A percentile compares a stretch with the other conserved stretches of the same genome.
These are phyloP conservation scores for Epinotia bilunana DNA, from an alignment of 2,888 invertebrate genomes.

Conservation along the genomic window DNA sequence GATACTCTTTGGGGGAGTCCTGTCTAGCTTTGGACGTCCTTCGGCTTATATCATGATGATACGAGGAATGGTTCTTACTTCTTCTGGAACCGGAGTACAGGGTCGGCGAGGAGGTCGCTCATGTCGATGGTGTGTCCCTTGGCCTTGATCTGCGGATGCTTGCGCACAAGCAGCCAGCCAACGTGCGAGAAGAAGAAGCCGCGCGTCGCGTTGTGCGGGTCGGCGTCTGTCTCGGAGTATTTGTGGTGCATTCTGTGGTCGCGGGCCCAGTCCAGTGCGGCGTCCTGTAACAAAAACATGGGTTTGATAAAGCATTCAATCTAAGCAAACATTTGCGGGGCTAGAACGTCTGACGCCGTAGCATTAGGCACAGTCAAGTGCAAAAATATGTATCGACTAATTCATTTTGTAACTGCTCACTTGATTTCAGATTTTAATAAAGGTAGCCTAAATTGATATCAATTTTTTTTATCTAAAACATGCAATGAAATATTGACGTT, in stretches of 20 bases:
- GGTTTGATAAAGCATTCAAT: not conserved
- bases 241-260: conserved; percentile 96
- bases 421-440: too few relatives aligned
- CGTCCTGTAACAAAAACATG: conserved; percentile 80
- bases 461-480: too few relatives aligned
- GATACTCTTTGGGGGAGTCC: too few relatives aligned
- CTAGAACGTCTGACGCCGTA: too few relatives aligned
- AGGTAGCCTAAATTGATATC: too few relatives aligned
- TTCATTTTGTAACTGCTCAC: too few relatives aligned
- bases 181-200: conserved; percentile 99
- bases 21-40: too few relatives aligned
- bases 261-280: conserved; percentile 91
- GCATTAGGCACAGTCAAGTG: too few relatives aligned
- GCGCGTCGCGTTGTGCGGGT: conserved; percentile 95
- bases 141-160: conserved; percentile 94
- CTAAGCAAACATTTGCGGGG: not conserved
- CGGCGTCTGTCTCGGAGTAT: conserved; percentile 96
- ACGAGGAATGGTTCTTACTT: conserved; percentile 83
- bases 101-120: conserved; percentile 92
- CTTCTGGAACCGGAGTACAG: conserved; percentile 92
- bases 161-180: conserved; percentile 96
- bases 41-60: too few relatives aligned
- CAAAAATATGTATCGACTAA: conserved; percentile 12
- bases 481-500: too few relatives aligned
- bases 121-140: conserved; percentile 94